These are phyloP conservation scores for Apistogramma diplotaenia DNA, from an alignment of 2,113 vertebrate species.

Conservation along the genomic window DNA sequence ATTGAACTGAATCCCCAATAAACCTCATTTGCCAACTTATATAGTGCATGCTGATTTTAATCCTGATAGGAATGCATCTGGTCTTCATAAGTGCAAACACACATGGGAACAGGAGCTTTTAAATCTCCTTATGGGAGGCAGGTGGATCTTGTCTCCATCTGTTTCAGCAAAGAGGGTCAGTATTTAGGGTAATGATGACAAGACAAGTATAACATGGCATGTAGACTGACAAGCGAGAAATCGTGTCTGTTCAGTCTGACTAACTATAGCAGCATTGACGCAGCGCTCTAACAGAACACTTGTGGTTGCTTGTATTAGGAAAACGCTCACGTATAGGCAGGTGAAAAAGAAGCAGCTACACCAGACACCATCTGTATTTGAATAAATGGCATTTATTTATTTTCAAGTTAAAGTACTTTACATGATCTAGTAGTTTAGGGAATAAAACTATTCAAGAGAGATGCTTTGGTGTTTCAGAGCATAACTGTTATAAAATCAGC, in stretches of 20 bases:
- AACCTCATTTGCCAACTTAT: not conserved
- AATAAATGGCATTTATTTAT: not conserved
- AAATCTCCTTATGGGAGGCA: not conserved
- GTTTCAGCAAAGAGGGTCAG: slow-evolving; percentile 30
- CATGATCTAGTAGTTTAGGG: not conserved
- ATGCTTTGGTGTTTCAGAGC: not conserved
- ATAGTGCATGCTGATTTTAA: not conserved
- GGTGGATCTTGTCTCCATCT: slow-evolving; percentile 23
- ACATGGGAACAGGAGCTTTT: not conserved
- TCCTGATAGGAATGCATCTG: not conserved
- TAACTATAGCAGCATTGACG: not conserved
- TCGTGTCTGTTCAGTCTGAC: not conserved
- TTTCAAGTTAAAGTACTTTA: not conserved
- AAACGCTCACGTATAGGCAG: not conserved
- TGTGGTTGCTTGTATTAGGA: not conserved
- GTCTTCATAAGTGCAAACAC: not conserved
- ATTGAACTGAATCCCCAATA: not conserved
- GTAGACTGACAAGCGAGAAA: not conserved
- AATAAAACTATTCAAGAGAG: not conserved
- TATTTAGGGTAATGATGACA: slow-evolving; percentile 20
- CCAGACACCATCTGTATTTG: not conserved
- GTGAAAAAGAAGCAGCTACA: not conserved
- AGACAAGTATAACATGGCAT: not conserved
- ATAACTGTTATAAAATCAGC: not conserved
- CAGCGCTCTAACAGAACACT: not conserved